Evolutionary conservation across 2,113 vertebrate genomes (phyloP), one percentile per base, ranked within the genome.

Genomic region (Terrapene triunguis): DNA sequence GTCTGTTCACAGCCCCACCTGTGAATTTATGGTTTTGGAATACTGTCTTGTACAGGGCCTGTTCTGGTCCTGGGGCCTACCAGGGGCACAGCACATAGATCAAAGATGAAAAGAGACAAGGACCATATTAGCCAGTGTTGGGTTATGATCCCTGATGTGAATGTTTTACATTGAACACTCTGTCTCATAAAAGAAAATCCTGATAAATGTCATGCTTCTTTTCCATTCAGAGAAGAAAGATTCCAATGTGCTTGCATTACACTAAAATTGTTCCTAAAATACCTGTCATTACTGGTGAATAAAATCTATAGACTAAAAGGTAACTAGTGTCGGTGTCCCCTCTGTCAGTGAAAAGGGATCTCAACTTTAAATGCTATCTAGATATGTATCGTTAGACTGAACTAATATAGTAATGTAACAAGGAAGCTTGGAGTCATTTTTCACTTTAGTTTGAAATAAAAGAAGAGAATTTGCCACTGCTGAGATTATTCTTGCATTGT

Each of bases 401-500:
- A 16, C 88, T 94, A 86, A 48, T 87, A 44, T 89, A 82, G 10
- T 91, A 65, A 62, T 92, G 1, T 89, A 93, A 94, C 78, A 96
- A 91, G 81, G 85, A 89, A 81, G 27, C 44, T 88, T 10, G 1
- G 53, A 48, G 17, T 96, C 25, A 2, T 95, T 94, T 94, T 83
- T 44, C 72, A 25, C 9, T 94, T 5, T n/a, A 83, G 2, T 84
- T 69, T 82, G 35, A 82, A 88, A 95, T 88, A 89, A 94, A n/a
- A 25, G 80, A 92, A 82, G 84, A 96, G 32, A 92, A 94, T 84
- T 84, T 35, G 65, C 38, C 53, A 74, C 80, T 90, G 38, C 84
- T 83, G 86, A 85, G 89, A 42, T 93, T 93, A 92, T 95, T 95
- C 84, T 79, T 95, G 83, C 53, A 86, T 81, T 78, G 88, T 85